These are phyloP conservation scores for Heteromormyrus szaboi DNA, from an alignment of 2,797 vertebrate genomes.

Conservation along the genomic window DNA sequence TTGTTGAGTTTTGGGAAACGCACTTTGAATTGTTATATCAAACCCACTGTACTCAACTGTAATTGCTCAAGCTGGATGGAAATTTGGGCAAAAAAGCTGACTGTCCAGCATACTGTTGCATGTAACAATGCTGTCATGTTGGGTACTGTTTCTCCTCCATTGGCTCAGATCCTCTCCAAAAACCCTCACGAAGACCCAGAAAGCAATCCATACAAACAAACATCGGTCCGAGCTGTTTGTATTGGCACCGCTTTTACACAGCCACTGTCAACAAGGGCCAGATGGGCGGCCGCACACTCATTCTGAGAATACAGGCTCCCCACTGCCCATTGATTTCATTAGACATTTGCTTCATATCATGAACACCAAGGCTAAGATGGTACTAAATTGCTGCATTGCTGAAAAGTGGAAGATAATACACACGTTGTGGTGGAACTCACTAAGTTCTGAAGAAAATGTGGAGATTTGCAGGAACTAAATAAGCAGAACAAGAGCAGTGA, in stretches of 20 bases:
- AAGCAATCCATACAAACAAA: constrained; percentile 97
- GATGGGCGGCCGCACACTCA: constrained; percentile 69
- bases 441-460: neutral
- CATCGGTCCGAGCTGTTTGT: constrained; percentile 87
- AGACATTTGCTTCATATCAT: constrained; percentile 26
- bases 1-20: neutral
- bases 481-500: neutral
- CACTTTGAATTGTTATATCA: neutral
- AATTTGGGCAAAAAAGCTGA: neutral
- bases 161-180: constrained; percentile 67
- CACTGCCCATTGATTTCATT: constrained; percentile 61
- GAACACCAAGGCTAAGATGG: neutral
- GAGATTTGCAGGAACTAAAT: neutral
- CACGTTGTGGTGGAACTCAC: neutral
- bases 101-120: neutral
- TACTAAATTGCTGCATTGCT: neutral
- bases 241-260: constrained; percentile 82
- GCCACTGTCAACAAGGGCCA: constrained; percentile 85
- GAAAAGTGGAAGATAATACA: neutral
- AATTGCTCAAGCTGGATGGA: neutral
- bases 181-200: constrained; percentile 84
- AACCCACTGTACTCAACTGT: neutral
- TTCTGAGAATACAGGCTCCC: constrained; percentile 52
- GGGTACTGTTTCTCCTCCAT: constrained; percentile 53
- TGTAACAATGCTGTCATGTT: neutral